A percentile compares a stretch with the other conserved stretches of the same genome.
phyloP scores from a whole-genome alignment of 1,140 invertebrate species.

The Cydia pomonella region DNA sequence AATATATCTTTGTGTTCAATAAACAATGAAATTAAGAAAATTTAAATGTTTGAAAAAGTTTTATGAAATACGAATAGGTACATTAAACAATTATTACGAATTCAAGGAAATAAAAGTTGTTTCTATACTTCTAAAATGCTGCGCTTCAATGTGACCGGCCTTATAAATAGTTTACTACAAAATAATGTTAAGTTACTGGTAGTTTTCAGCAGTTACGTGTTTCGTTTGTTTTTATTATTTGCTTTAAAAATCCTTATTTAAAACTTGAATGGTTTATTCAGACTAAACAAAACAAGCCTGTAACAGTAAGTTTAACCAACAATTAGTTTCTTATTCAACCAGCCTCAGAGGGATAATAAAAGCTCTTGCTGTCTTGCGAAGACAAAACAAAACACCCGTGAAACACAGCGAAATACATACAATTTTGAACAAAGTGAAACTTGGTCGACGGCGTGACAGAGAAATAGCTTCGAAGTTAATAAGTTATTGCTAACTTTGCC shows the following conservation, averaged over 20 bases:
- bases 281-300: background rate
- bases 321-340: conserved; percentile 18
- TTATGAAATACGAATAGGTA: too few relatives aligned
- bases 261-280: background rate
- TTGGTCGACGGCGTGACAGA: conserved; percentile 21
- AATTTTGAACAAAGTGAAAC: conserved; percentile 33
- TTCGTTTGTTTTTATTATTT: too few relatives aligned
- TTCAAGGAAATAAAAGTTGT: too few relatives aligned
- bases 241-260: background rate
- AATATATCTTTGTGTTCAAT: too few relatives aligned
- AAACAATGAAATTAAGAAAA: too few relatives aligned
- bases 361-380: conserved; percentile 19
- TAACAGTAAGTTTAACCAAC: conserved; percentile 14
- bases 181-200: too few relatives aligned
- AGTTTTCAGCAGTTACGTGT: too few relatives aligned
- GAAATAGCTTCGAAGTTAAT: conserved; percentile 23
- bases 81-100: too few relatives aligned
- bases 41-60: too few relatives aligned
- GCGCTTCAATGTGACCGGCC: too few relatives aligned
- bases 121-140: too few relatives aligned
- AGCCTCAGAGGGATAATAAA: conserved; percentile 16
- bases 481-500: conserved; percentile 19
- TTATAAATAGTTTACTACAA: too few relatives aligned
- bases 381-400: conserved; percentile 32
- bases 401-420: conserved; percentile 30